Base-by-base conservation (phyloP, 2,888 invertebrate genomes). In the Seira sanloemensis region DNA sequence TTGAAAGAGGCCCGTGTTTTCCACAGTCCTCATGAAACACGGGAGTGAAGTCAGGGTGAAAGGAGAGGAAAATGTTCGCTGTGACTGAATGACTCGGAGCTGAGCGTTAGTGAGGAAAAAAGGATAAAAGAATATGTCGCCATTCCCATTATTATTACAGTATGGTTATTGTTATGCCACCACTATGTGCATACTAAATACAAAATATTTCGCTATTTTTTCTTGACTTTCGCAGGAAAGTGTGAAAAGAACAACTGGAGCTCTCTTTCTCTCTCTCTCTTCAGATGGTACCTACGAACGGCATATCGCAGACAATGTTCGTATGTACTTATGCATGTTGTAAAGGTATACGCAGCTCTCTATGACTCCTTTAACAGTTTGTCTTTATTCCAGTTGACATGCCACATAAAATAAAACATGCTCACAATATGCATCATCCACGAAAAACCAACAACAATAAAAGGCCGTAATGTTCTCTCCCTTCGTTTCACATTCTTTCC, bases 201-300 rank as follows among this genome's bases (percentile, higher is more conserved):
- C 58, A 18, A 58, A 58, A 58, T 58, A 58, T 9, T n/a, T 58
- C n/a, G 58, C 58, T n/a, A 58, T 58, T 58, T 58, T n/a, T n/a
- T 4, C 58, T 58, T 58, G 58, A 58, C 58, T 58, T 58, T 58
- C 58, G 58, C 58, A 58, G n/a, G 9, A n/a, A 18, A 58, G 58
- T 58, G 58, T 58, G 58, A 58, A 58, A n/a, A 58, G n/a, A 58
- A 58, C n/a, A n/a, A n/a, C n/a, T 9, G 58, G 58, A 58, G n/a
- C 12, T 18, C n/a, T 58, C 58, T 18, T 16, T 18, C 58, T 4
- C 58, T 18, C 37, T 37, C 7, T 37, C n/a, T n/a, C n/a, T n/a
- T n/a, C n/a, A n/a, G n/a, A n/a, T n/a, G n/a, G n/a, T n/a, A n/a
- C n/a, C n/a, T n/a, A n/a, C n/a, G n/a, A n/a, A n/a, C n/a, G n/a